Evolutionary conservation across 2,113 vertebrate genomes (phyloP), one percentile per base, ranked within the genome.

Genomic region (Neogale vison): DNA sequence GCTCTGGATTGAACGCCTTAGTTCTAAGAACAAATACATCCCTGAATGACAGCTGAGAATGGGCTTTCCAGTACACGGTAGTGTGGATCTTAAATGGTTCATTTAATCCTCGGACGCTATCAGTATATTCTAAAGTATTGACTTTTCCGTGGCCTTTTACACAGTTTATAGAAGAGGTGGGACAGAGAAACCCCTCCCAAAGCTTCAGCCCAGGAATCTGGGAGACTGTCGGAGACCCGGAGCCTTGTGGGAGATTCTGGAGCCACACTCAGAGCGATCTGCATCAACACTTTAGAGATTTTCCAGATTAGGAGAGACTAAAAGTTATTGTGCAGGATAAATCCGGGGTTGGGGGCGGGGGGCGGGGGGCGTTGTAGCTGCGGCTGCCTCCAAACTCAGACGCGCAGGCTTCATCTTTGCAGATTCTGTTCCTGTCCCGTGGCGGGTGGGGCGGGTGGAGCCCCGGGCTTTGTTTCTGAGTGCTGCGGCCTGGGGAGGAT

Each of bases 311-410:
- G 59, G 42, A 39, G 42, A 80, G 42, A 39, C 34, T 65, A 50
- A 9, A 20, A 15, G 42, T 90, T 29, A 31, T 20, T 3, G 17
- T 63, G 42, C 23, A 6, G 59, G 88, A 92, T 55, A 71, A 42
- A 82, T 92, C 47, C 7, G 21, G 23, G 14, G 5, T 14, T 42
- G 20, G 26, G 7, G 17, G 34, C 1, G 31, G 0, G 7, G 80
- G 36, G 8, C 15, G 0, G 7, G 80, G 36, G 8, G 8, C 24
- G 0, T 17, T 42, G 14, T 61, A 83, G 1, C 12, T 9, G 7
- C 8, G 47, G 3, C 29, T 71, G 55, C 7, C 1, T 42, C 63
- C 63, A 42, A 36, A 72, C 67, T 50, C 31, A 12, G 24, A 26
- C 2, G 15, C 23, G 3, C n/a, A 20, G n/a, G 47, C 5, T 6